These are phyloP conservation scores for Neodiprion pinetum DNA, from an alignment of 1,140 invertebrate genomes.

Conservation along the genomic window DNA sequence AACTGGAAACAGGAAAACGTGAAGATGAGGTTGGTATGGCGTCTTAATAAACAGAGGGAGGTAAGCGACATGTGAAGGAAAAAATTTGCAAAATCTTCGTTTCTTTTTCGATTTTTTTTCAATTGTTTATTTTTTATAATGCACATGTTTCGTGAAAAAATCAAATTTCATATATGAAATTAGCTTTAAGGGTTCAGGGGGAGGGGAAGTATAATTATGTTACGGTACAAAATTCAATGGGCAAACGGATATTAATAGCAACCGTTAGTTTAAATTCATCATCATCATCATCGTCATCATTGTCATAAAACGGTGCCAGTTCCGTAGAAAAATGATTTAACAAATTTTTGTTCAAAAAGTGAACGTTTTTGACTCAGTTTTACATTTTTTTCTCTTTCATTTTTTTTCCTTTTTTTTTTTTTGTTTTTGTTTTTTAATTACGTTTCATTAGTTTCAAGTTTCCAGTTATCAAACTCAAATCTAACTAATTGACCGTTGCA, in stretches of 20 bases:
- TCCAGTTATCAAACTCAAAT: constrained; percentile 31
- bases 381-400: constrained; percentile 16
- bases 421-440: constrained; percentile 38
- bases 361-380: constrained; percentile 18
- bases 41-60: not conserved
- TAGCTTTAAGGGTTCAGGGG: constrained; percentile 45
- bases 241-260: constrained; percentile 20
- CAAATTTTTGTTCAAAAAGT: constrained; percentile 23
- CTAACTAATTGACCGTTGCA: constrained; percentile 37
- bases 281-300: too few species aligned
- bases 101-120: constrained; percentile 55
- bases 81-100: constrained; percentile 19
- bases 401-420: constrained; percentile 35
- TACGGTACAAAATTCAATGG: constrained; percentile 52
- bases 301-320: too few species aligned
- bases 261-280: too few species aligned
- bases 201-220: constrained; percentile 28
- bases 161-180: constrained; percentile 58
- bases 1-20: not conserved
- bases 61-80: not conserved
- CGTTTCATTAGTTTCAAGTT: constrained; percentile 35
- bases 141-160: constrained; percentile 60
- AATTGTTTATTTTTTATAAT: constrained; percentile 58
- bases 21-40: not conserved
- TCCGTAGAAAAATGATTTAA: too few species aligned